Percentiles rank a stretch among this genome's conserved stretches.
These are phyloP conservation scores for Notospermus geniculatus DNA, from an alignment of 1,140 invertebrate species.

Conservation along the genomic window DNA sequence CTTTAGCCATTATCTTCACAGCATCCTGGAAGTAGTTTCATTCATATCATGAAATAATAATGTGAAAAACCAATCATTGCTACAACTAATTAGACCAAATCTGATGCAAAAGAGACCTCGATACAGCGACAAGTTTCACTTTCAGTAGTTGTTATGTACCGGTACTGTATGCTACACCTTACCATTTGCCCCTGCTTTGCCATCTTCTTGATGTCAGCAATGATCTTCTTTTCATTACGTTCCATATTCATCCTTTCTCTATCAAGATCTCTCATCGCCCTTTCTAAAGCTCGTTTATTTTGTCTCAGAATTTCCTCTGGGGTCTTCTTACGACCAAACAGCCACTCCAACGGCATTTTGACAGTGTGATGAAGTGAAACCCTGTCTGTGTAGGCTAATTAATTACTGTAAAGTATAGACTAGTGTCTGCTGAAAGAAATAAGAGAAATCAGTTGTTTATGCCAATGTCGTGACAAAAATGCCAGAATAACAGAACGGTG, in stretches of 20 bases:
- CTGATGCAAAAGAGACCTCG: background rate
- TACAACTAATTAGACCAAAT: background rate
- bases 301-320: constrained; percentile 98
- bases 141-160: background rate
- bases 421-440: too few relatives aligned
- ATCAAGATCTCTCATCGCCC: constrained; percentile 96
- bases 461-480: too few relatives aligned
- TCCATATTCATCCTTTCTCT: constrained; percentile 94
- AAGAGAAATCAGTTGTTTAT: too few relatives aligned
- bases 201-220: constrained; percentile 97
- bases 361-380: too few relatives aligned
- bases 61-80: background rate
- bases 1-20: constrained; percentile 99
- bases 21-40: constrained; percentile 76
- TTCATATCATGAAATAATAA: too few relatives aligned
- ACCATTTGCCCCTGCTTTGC: constrained; percentile 99
- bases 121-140: background rate
- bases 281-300: constrained; percentile 97
- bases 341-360: constrained; percentile 77
- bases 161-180: constrained; percentile 20
- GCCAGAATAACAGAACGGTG: too few relatives aligned
- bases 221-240: constrained; percentile 98
- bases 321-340: constrained; percentile 94
- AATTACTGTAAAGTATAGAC: too few relatives aligned
- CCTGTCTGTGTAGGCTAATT: too few relatives aligned